phyloP scores from a whole-genome alignment of 2,113 vertebrate genomes.

The Sinosuthora webbiana region DNA sequence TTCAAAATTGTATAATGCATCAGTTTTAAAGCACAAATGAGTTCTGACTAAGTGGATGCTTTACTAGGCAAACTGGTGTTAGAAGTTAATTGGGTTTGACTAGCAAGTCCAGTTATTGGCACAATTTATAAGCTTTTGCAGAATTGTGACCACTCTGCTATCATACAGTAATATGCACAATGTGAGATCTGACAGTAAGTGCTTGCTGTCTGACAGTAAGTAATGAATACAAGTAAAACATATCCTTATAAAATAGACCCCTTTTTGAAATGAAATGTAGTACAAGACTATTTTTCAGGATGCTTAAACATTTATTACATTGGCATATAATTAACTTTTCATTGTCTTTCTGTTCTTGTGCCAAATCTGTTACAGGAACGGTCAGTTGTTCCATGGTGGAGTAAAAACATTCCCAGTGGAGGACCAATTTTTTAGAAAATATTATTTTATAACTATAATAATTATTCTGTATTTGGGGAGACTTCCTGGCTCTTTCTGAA shows the following conservation, averaged over 20 bases:
- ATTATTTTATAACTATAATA: background rate
- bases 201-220: constrained; percentile 48
- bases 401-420: background rate
- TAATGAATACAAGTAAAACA: constrained; percentile 22
- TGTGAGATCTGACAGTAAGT: constrained; percentile 51
- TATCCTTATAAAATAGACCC: background rate
- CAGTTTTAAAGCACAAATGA: constrained; percentile 49
- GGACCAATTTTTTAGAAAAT: background rate
- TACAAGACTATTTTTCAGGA: constrained; percentile 35
- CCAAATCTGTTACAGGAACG: background rate
- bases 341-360: background rate
- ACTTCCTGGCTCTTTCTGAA: background rate
- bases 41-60: constrained; percentile 52
- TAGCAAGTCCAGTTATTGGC: constrained; percentile 71
- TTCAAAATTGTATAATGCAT: background rate
- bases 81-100: constrained; percentile 71
- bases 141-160: constrained; percentile 48
- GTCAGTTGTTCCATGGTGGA: background rate
- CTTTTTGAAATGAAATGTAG: constrained; percentile 34
- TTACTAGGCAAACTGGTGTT: constrained; percentile 62
- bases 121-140: constrained; percentile 58
- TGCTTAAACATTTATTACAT: constrained; percentile 42
- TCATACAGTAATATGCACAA: constrained; percentile 38
- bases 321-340: constrained; percentile 46
- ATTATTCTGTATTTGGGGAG: background rate